A percentile compares a stretch with the other conserved stretches of the same genome.
Evolutionary conservation across 2,113 vertebrate genomes (phyloP).

Genomic region (Sprattus sprattus): DNA sequence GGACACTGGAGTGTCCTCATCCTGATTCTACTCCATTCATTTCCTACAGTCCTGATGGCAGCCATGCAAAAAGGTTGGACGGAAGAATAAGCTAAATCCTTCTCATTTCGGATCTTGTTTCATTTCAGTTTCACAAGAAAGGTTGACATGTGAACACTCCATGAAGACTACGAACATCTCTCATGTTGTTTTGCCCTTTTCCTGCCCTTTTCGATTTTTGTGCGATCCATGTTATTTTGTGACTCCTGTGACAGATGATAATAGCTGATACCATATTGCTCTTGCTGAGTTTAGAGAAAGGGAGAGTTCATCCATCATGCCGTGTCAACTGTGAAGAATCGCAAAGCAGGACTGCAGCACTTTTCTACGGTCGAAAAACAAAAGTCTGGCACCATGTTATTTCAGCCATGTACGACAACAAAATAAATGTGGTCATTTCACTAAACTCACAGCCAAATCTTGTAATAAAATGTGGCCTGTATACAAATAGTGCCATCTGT

Average conservation of each 20-base stretch:
- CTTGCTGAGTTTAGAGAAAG: slow-evolving; percentile 26
- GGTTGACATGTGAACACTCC: background rate
- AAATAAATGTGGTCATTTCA: background rate
- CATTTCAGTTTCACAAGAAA: background rate
- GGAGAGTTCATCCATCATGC: slow-evolving; percentile 25
- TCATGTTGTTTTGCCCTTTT: background rate
- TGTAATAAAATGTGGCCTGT: too few species aligned
- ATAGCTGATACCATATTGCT: background rate
- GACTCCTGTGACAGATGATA: background rate
- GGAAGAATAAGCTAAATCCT: background rate
- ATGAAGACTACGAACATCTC: background rate
- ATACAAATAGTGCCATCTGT: background rate
- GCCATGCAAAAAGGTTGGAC: background rate
- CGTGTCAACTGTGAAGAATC: slow-evolving; percentile 16
- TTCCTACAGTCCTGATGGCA: background rate
- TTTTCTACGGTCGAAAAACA: slow-evolving; percentile 12
- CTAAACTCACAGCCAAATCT: too few species aligned
- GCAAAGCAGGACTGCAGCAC: background rate
- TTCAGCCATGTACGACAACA: background rate
- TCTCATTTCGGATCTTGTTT: background rate
- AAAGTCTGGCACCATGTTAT: background rate
- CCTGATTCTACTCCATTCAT: background rate
- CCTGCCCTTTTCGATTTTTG: background rate
- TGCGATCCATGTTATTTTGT: background rate
- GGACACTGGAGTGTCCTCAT: background rate